Evolutionary conservation across 2,113 vertebrate species (phyloP).

Genomic region (Sylvilagus bachmani): DNA sequence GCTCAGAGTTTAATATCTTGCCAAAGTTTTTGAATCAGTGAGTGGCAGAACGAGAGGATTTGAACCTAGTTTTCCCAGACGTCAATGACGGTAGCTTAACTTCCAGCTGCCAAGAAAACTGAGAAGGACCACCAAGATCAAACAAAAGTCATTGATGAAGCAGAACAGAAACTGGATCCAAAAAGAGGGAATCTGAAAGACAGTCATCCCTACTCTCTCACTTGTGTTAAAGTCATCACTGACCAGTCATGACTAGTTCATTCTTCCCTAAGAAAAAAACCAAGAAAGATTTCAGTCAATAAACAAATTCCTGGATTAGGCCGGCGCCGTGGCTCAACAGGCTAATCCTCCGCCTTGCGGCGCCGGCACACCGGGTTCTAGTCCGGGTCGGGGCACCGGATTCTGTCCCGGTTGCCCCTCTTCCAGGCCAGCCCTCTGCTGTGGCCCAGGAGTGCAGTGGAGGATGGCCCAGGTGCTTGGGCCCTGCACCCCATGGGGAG

Average conservation of each 20-base stretch:
- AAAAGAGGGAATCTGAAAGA: background rate
- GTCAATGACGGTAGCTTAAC: background rate
- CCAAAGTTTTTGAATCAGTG: conserved; percentile 40
- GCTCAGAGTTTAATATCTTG: conserved; percentile 51
- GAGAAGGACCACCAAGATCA: background rate
- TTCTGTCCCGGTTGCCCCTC: no score
- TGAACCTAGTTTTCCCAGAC: conserved; percentile 45
- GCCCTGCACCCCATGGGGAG: no score
- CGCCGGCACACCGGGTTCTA: no score
- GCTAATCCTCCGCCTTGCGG: no score
- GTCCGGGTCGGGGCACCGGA: no score
- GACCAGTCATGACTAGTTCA: background rate
- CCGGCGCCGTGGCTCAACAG: no score
- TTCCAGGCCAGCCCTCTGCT: no score
- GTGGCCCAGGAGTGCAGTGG: no score
- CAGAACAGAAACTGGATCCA: background rate
- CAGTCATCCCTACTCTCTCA: background rate
- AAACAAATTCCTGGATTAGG: background rate
- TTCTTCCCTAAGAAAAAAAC: conserved; percentile 3
- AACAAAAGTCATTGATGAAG: background rate
- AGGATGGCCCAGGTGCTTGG: no score
- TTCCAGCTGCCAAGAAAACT: background rate
- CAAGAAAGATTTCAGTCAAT: conserved; percentile 1
- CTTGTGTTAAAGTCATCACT: background rate
- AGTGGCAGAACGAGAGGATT: conserved; percentile 51